Evolutionary conservation across 2,797 vertebrate genomes (phyloP), one percentile per base, ranked within the genome.

Genomic region (Coracias cyanogaster): DNA sequence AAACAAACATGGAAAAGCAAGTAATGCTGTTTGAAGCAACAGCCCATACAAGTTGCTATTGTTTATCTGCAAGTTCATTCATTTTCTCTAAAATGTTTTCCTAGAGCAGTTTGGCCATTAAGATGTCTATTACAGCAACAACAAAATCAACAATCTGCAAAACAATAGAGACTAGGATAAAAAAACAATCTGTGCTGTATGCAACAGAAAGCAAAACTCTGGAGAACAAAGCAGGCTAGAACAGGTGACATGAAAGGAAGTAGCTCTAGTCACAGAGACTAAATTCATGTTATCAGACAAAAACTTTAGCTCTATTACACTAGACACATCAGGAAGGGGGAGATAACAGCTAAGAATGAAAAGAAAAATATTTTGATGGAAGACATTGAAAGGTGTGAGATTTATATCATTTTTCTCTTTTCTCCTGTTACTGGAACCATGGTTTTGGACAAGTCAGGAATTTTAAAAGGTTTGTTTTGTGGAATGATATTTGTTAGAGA

Each of bases 31-130:
- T 45, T 31, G 54, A 94, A 52, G 19, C 25, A 64, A 25, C 29
- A 61, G 18, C 18, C 62, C 9, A 28, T 35, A 73, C 22, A 78
- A 82, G 95, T 62, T 94, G 33, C 37, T 77, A 57, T 33, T 58
- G 10, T 89, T 86, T 87, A 54, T 90, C 22, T 93, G 26, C 10
- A 58, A 39, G 89, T 90, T 78, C 3, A 72, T 95, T 88, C 1
- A 29, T 94, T 96, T 95, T 81, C 49, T 80, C 51, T 62, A 46
- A 83, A 70, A 66, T 72, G 7, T 57, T 93, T 94, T 93, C 54
- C 73, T 88, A 48, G 20, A 81, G 31, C 54, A 24, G 13, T 72
- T 73, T 94, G 24, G 29, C 51, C 37, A 41, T 90, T 79, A 73
- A 70, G 21, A 41, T 76, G 15, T 48, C 54, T 3, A 4, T 89